Evolutionary conservation across 2,888 invertebrate genomes (phyloP), one percentile per base, ranked within the genome.

Genomic region (Dicyrtomina minuta): DNA sequence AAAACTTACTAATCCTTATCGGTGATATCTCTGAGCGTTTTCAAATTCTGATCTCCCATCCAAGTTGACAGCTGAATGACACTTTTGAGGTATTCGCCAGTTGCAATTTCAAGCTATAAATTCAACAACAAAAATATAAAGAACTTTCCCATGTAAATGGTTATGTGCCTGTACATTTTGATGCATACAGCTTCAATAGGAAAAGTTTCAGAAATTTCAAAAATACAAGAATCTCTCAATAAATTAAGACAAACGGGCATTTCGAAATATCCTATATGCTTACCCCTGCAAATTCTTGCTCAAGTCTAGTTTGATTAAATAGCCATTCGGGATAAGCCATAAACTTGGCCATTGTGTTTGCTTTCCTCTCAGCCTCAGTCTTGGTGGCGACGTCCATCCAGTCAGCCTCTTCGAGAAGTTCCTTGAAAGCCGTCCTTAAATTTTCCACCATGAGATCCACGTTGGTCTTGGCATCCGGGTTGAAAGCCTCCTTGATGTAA

Each of bases 331-430:
- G 92, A 83, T 90, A 92, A 27, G 91, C 92, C 64, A 93, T 90
- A 80, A 89, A 88, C 80, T 88, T 88, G 75, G 88, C 84, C 83
- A 91, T 91, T 15, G 88, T 87, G 73, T 84, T 82, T 59, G 88
- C 86, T 81, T 91, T 91, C 79, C 83, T 83, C 66, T 84, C 85
- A 0, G n/a, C n/a, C n/a, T n/a, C n/a, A n/a, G n/a, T n/a, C n/a
- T 89, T 86, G 1, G 92, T 93, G 66, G 82, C 83, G 1, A n/a
- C 27, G 81, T 92, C 91, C 92, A 93, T 92, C 93, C 93, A 93
- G 66, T 88, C 87, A 72, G 90, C 83, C 68, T 86, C 84, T 10
- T 84, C 81, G 15, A 92, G 86, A 72, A 89, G 86, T 20, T 86
- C 86, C 67, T 88, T 87, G 82, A 92, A 92, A 1, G 91, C 89